A percentile compares a stretch with the other conserved stretches of the same genome.
Conservation (phyloP, 2,888 invertebrate species). For the Shargacucullia verbasci region DNA sequence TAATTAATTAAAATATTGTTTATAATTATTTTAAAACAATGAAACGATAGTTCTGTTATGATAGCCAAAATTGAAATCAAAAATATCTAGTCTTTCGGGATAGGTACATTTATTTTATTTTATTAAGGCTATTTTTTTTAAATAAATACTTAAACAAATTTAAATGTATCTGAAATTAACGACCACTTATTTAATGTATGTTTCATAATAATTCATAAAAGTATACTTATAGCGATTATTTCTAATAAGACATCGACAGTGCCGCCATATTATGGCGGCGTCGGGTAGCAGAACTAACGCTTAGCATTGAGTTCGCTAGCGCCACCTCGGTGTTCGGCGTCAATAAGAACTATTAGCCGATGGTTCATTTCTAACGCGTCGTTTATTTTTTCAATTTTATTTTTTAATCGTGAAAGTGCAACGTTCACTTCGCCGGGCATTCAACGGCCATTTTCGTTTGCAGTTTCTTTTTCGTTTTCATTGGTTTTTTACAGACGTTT, state of each 20-base stretch:
- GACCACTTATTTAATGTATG: no score
- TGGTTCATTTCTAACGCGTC: constrained; percentile 81
- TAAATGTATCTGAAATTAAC: no score
- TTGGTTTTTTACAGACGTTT: constrained; percentile 83
- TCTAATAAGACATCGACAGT: constrained; percentile 61
- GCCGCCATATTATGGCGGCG: constrained; percentile 75
- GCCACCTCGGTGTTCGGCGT: constrained; percentile 65
- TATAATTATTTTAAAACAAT: no score
- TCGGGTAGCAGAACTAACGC: constrained; percentile 84
- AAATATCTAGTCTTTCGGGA: no score
- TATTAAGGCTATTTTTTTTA: no score
- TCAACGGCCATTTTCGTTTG: constrained; percentile 83
- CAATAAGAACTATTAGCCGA: constrained; percentile 75
- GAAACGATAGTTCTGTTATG: no score
- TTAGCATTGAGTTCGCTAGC: constrained; percentile 65
- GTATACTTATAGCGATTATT: background rate
- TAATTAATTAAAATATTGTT: no score
- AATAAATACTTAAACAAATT: no score
- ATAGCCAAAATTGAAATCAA: no score
- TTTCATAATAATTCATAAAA: background rate
- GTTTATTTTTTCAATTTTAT: constrained; percentile 80
- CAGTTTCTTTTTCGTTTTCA: constrained; percentile 82
- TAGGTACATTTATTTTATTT: no score
- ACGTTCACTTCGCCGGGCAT: constrained; percentile 84
- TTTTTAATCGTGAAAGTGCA: constrained; percentile 87